Evolutionary conservation across 2,797 vertebrate genomes (phyloP), one percentile per base, ranked within the genome.

Genomic region (Brachymystax lenok): DNA sequence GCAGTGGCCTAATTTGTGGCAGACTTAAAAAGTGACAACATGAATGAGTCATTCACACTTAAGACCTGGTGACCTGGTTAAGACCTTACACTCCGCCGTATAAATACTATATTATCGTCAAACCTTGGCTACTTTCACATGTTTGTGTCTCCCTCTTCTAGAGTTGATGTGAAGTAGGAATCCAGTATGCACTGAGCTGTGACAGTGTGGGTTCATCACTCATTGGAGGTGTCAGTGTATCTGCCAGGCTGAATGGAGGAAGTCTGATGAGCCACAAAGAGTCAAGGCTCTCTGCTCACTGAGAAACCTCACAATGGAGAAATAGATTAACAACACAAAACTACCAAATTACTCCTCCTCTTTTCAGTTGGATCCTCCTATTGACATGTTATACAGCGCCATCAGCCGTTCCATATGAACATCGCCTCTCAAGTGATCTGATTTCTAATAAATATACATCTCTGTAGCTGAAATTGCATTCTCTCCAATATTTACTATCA

Each of bases 241-340:
- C 78, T 81, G 75, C 81, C 83, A 24, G 73, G 77, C 76, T 84
- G 82, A 73, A 68, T 80, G 68, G 17, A 8, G 74, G 59, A 63
- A 46, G 71, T 77, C 27, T 72, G 74, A 24, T 40, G 4, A 17
- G 24, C 40, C 81, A 69, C 21, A 24, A 35, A 76, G 76, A 74
- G 35, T 71, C 28, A 2, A 30, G 14, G 16, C 61, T 30, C 14
- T 8, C 14, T 24, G 21, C 1, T 63, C 73, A 56, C 74, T 17
- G n/a, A 56, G 63, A 24, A 70, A 64, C 69, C 69, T 56, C 68
- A 46, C 73, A 52, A 69, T 71, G 70, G 68, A 46, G 17, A 40
- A 67, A 68, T 68, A 68, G 14, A 33, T 35, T 17, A 30, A 63
- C 59, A 63, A 63, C n/a, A 63, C 21, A 63, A 28, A 66, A 27